These are phyloP conservation scores for Silurus aristotelis DNA, from an alignment of 2,797 vertebrate genomes.

Conservation along the genomic window DNA sequence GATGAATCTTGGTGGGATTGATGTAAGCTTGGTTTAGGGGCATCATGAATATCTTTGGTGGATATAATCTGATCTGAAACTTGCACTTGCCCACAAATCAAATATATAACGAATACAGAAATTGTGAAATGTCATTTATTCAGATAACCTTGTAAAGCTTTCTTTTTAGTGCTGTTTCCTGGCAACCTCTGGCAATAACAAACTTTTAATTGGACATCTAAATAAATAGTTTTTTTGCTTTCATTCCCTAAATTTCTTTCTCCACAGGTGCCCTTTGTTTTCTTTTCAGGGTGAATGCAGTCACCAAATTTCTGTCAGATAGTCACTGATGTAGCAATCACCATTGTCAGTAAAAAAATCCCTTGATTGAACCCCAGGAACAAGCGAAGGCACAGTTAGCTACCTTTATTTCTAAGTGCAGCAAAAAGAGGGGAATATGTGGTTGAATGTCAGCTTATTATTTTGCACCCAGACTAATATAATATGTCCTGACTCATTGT, in stretches of 20 bases:
- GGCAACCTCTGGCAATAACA: conserved; percentile 25
- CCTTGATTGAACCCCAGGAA: neutral
- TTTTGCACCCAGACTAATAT: neutral
- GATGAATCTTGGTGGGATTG: neutral
- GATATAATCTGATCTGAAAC: neutral
- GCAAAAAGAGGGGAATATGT: neutral
- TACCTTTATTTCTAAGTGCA: neutral
- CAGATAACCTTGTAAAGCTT: neutral
- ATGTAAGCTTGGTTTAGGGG: neutral
- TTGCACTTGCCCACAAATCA: neutral
- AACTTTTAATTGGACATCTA: conserved; percentile 17
- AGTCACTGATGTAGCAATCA: neutral
- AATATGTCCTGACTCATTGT: neutral
- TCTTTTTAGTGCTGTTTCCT: conserved; percentile 36
- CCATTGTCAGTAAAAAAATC: neutral
- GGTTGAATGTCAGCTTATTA: neutral
- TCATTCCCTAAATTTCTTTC: conserved; percentile 1
- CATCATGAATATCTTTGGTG: neutral
- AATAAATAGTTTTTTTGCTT: neutral
- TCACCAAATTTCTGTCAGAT: neutral
- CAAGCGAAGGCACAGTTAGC: neutral
- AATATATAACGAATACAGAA: conserved; percentile 13
- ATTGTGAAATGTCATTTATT: conserved; percentile 15
- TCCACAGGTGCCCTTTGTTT: neutral
- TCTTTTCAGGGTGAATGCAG: neutral